Conservation (phyloP, 2,888 invertebrate genomes). For the Cataglyphis cursor region DNA sequence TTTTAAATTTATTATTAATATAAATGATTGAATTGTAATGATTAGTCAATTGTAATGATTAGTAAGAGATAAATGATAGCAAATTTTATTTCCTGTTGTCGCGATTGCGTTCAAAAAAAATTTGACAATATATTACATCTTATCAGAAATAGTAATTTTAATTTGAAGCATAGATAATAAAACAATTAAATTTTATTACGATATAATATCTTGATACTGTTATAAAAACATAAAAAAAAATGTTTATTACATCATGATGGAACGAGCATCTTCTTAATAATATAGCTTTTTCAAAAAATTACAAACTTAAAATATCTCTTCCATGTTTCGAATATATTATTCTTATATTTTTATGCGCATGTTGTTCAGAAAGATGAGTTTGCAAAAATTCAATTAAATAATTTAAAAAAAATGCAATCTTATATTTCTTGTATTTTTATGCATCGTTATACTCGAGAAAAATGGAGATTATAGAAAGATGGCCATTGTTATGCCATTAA, state of each 20-base stretch:
- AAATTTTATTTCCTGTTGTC: too few species aligned
- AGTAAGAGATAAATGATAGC: too few species aligned
- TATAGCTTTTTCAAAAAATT: neutral
- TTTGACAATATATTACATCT: neutral
- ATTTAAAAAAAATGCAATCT: neutral
- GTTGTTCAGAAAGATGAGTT: neutral
- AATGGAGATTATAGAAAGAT: neutral
- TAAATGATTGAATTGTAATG: neutral
- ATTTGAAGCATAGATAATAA: too few species aligned
- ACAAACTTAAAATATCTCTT: neutral
- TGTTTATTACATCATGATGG: neutral
- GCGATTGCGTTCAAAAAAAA: too few species aligned
- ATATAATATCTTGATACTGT: neutral
- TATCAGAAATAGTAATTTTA: neutral
- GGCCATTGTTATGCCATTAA: neutral
- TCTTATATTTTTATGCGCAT: neutral
- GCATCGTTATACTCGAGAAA: neutral
- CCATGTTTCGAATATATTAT: neutral
- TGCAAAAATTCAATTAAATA: neutral
- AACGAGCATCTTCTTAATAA: neutral
- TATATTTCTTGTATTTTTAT: neutral
- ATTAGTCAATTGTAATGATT: too few species aligned
- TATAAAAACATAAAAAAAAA: neutral
- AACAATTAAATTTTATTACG: neutral
- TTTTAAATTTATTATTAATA: neutral